phyloP scores from a whole-genome alignment of 2,797 vertebrate species.

The Paedocypris micromegethes region DNA sequence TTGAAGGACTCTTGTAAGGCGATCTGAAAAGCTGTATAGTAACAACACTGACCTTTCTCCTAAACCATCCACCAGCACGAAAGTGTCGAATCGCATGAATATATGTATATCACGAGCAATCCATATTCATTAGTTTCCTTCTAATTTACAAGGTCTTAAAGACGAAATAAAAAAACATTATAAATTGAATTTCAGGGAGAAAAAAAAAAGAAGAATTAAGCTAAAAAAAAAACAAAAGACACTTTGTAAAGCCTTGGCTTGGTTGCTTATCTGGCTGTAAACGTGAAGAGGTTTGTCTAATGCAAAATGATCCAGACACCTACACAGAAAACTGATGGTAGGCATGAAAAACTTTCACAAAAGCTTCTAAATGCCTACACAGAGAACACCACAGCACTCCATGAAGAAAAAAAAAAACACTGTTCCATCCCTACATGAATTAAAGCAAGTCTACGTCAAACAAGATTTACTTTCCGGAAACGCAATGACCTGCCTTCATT shows the following conservation, averaged over 20 bases:
- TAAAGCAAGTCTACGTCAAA: constrained; percentile 10
- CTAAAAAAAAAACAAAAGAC: no score
- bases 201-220: no score
- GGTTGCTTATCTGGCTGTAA: constrained; percentile 3
- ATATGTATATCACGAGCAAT: neutral
- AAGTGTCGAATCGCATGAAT: neutral
- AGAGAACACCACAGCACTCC: neutral
- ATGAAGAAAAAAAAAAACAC: constrained; percentile 3
- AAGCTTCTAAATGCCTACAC: neutral
- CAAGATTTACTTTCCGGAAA: neutral
- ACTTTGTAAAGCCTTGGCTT: neutral
- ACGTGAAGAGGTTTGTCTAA: neutral
- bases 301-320: constrained; percentile 27
- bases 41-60: constrained; percentile 63
- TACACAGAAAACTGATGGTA: constrained; percentile 34
- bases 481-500: neutral
- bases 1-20: constrained; percentile 56
- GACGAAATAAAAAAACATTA: neutral
- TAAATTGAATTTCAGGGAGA: neutral
- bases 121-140: neutral
- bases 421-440: neutral
- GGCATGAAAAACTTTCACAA: constrained; percentile 23
- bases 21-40: constrained; percentile 62
- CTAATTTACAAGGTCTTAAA: no score
- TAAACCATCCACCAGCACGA: constrained; percentile 40